Evolutionary conservation across 2,888 invertebrate genomes (phyloP).

Genomic region (Dichetophora obliterata): DNA sequence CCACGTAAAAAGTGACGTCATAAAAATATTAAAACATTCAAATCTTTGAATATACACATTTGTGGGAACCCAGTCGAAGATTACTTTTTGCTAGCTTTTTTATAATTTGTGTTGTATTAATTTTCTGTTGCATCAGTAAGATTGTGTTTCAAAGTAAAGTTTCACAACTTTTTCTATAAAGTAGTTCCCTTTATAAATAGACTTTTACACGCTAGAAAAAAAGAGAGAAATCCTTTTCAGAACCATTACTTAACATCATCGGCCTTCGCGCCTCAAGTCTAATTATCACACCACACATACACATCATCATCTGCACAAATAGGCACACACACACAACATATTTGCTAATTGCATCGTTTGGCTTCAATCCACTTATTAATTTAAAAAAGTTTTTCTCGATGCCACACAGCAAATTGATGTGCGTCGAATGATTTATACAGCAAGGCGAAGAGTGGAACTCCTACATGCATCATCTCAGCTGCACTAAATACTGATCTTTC

Average conservation of each 20-base stretch:
- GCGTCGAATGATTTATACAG: slow-evolving; percentile 38
- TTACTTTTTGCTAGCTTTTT: too few species aligned
- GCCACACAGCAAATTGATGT: slow-evolving; percentile 22
- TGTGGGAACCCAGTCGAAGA: too few species aligned
- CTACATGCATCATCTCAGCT: not conserved
- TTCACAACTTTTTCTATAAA: not conserved
- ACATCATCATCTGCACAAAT: not conserved
- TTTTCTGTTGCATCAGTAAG: too few species aligned
- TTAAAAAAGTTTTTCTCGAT: slow-evolving; percentile 30
- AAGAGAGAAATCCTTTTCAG: not conserved
- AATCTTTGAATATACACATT: too few species aligned
- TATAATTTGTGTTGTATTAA: too few species aligned
- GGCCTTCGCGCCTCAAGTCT: slow-evolving; percentile 30
- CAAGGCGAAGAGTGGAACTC: not conserved
- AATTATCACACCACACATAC: slow-evolving; percentile 28
- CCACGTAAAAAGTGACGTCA: too few species aligned
- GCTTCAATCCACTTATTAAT: slow-evolving; percentile 61
- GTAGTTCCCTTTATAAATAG: slow-evolving; percentile 12
- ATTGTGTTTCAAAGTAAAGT: too few species aligned
- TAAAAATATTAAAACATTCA: too few species aligned
- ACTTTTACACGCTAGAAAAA: not conserved
- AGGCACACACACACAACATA: slow-evolving; percentile 30
- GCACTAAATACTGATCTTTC: not conserved
- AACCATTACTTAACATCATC: not conserved
- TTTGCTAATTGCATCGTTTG: slow-evolving; percentile 65